Evolutionary conservation across 2,113 vertebrate species (phyloP).

Genomic region (Dasyprocta punctata): DNA sequence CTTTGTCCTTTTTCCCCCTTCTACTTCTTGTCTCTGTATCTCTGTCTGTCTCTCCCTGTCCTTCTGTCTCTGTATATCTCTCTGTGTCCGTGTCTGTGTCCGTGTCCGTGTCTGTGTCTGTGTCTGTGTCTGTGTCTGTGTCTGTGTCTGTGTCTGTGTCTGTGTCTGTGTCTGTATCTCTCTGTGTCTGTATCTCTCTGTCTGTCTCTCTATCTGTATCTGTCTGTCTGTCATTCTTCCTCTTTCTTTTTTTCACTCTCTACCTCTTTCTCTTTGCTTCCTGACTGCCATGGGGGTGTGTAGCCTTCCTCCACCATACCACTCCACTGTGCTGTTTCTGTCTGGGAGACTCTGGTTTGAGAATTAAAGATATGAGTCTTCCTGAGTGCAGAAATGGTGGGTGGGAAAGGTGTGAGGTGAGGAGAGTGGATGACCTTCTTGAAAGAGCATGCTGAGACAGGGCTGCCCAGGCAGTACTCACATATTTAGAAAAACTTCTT

Average conservation of each 20-base stretch:
- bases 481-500: background rate
- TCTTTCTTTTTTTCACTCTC: background rate
- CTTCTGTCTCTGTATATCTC: background rate
- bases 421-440: background rate
- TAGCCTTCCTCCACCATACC: background rate
- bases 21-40: background rate
- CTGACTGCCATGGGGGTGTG: background rate
- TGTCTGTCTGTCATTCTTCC: background rate
- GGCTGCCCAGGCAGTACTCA: background rate
- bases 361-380: fast-evolving
- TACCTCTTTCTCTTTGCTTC: background rate
- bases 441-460: background rate
- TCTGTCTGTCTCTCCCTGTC: background rate
- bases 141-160: background rate
- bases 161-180: background rate
- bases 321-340: background rate
- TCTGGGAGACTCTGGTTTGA: background rate
- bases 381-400: background rate
- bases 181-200: background rate
- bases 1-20: no score
- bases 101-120: background rate
- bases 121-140: background rate
- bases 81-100: background rate
- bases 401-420: background rate
- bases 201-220: background rate